Percentiles rank a stretch among this genome's conserved stretches.
phyloP scores from a whole-genome alignment of 2,888 invertebrate genomes.

The Aspidiotus rigidus region DNA sequence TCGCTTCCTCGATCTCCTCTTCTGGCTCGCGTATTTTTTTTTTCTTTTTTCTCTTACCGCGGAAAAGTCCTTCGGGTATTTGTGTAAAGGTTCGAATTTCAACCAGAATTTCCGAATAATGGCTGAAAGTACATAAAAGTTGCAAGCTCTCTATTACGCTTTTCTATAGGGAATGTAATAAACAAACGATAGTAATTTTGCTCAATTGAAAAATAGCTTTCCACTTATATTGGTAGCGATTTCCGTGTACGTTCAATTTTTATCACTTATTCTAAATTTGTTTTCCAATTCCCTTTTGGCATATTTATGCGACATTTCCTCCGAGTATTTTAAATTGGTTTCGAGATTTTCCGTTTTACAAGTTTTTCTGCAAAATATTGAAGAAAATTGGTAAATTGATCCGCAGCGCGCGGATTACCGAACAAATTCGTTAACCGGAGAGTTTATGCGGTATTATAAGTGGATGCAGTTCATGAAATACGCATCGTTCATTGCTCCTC shows the following conservation, averaged over 20 bases:
- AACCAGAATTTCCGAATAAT: conserved; percentile 16
- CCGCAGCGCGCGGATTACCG: background rate
- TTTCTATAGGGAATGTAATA: conserved; percentile 17
- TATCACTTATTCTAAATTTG: conserved; percentile 31
- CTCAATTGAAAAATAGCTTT: conserved; percentile 29
- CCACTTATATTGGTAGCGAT: conserved; percentile 17
- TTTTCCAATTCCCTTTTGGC: conserved; percentile 31
- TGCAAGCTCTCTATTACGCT: conserved; percentile 23
- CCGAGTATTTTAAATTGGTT: conserved; percentile 26
- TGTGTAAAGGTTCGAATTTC: conserved; percentile 25
- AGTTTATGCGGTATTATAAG: too few species aligned
- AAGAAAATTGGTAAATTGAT: conserved; percentile 29
- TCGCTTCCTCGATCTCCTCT: too few species aligned
- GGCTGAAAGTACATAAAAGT: conserved; percentile 28
- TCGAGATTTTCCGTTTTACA: background rate
- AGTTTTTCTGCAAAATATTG: conserved; percentile 20
- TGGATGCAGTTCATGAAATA: too few species aligned
- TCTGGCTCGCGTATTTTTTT: background rate
- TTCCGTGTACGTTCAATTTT: conserved; percentile 27
- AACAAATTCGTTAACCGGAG: too few species aligned
- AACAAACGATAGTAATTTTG: conserved; percentile 21
- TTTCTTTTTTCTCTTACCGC: background rate
- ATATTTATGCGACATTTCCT: conserved; percentile 28
- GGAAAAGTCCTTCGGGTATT: conserved; percentile 19
- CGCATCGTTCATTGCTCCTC: too few species aligned